Evolutionary conservation across 92 coral and sea anemone genomes (phyloP).

Genomic region (Pocillopora grandis): DNA sequence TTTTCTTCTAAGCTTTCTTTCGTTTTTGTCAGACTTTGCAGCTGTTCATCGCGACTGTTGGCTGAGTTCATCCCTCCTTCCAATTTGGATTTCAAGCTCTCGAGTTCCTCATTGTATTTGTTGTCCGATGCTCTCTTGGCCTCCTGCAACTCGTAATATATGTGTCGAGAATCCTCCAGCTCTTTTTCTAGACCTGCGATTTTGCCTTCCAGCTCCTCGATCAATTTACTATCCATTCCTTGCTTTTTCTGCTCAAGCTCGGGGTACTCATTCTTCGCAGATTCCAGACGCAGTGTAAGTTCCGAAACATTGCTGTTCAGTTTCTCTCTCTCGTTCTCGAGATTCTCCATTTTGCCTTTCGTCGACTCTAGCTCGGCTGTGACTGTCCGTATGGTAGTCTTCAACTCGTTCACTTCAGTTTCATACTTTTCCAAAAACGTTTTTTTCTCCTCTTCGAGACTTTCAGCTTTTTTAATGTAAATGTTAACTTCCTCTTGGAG

Average conservation of each 20-base stretch:
- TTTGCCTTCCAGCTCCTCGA: conserved; percentile 59
- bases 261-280: conserved; percentile 52
- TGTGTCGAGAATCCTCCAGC: conserved; percentile 44
- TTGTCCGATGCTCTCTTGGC: conserved; percentile 52
- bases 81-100: conserved; percentile 44
- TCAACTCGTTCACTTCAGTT: conserved; percentile 34
- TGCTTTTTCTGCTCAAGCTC: conserved; percentile 67
- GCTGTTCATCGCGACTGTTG: conserved; percentile 31
- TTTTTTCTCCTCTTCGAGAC: conserved; percentile 66
- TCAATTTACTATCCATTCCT: conserved; percentile 63
- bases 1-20: conserved; percentile 39
- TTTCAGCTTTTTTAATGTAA: conserved; percentile 69
- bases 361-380: conserved; percentile 38
- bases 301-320: conserved; percentile 43
- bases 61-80: conserved; percentile 30
- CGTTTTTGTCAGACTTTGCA: conserved; percentile 28
- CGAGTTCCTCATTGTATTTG: conserved; percentile 51
- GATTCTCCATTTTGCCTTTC: conserved; percentile 41
- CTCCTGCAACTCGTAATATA: conserved; percentile 64
- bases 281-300: conserved; percentile 47
- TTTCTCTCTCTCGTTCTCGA: conserved; percentile 35
- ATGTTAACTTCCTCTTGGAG: conserved; percentile 81
- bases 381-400: conserved; percentile 34
- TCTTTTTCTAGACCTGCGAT: conserved; percentile 61
- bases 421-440: conserved; percentile 58